Evolutionary conservation across 1,140 invertebrate species (phyloP).

Genomic region (Helicoverpa zea): DNA sequence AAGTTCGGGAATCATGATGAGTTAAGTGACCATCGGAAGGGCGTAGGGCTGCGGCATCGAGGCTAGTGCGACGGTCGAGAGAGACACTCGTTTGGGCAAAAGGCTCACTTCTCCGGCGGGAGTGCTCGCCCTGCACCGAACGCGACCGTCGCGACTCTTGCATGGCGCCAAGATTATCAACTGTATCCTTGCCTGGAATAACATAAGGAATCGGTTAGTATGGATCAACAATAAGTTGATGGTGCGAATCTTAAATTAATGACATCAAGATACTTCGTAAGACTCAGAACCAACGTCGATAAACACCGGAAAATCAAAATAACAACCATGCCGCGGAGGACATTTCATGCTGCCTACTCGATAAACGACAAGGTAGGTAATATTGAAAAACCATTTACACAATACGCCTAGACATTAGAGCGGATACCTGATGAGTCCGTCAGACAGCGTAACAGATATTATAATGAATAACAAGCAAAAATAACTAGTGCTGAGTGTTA

Average conservation of each 20-base stretch:
- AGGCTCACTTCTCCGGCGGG: constrained; percentile 81
- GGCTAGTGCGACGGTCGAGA: constrained; percentile 77
- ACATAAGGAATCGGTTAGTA: not conserved
- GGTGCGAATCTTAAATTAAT: not conserved
- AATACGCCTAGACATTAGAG: constrained; percentile 30
- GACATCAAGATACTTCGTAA: constrained; percentile 37
- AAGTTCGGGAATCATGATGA: constrained; percentile 80
- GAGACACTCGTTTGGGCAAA: constrained; percentile 74
- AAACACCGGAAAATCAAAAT: constrained; percentile 55
- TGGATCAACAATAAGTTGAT: not conserved
- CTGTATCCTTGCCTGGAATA: constrained; percentile 85
- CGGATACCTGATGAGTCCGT: constrained; percentile 18
- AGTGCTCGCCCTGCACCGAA: constrained; percentile 75
- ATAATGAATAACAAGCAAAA: constrained; percentile 15
- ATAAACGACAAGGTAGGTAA: constrained; percentile 16
- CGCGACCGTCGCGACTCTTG: constrained; percentile 74
- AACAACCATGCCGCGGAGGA: constrained; percentile 66
- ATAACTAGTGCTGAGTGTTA: constrained; percentile 23
- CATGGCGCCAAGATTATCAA: constrained; percentile 82
- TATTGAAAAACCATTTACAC: constrained; percentile 22
- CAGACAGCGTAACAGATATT: constrained; percentile 20
- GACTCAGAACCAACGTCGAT: constrained; percentile 75
- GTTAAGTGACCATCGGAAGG: constrained; percentile 69
- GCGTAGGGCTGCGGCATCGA: constrained; percentile 72
- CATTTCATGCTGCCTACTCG: constrained; percentile 52